phyloP scores from a whole-genome alignment of 1,140 invertebrate species.

The Diabrotica virgifera region DNA sequence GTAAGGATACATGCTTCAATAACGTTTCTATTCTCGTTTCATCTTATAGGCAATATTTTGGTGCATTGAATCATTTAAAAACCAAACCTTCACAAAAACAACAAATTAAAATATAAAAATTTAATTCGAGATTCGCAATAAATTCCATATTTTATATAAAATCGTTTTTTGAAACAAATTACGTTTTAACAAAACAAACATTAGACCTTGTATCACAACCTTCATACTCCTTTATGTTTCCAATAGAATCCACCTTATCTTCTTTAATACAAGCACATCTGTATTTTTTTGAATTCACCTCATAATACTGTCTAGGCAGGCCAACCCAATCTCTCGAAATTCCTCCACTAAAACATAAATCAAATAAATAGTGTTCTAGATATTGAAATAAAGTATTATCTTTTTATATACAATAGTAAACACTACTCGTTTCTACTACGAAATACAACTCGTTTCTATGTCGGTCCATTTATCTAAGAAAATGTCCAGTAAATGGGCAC shows the following conservation, averaged over 20 bases:
- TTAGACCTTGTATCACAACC: constrained; percentile 24
- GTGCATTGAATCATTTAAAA: no score
- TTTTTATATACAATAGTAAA: no score
- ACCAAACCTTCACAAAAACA: no score
- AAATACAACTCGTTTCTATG: no score
- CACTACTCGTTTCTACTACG: no score
- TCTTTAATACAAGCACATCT: constrained; percentile 37
- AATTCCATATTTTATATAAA: not conserved
- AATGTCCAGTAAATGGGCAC: no score
- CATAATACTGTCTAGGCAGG: constrained; percentile 35
- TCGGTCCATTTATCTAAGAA: no score
- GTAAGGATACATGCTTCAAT: no score
- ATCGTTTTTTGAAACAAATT: not conserved
- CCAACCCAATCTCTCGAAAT: constrained; percentile 37
- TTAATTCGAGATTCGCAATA: not conserved
- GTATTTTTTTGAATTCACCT: constrained; percentile 28
- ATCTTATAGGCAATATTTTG: no score
- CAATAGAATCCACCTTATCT: constrained; percentile 23
- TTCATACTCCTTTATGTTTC: constrained; percentile 29
- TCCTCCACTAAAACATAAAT: constrained; percentile 34
- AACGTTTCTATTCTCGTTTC: no score
- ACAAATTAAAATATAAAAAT: no score
- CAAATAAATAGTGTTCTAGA: not conserved
- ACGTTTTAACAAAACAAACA: constrained; percentile 24
- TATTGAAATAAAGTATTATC: not conserved